Evolutionary conservation across 2,113 vertebrate genomes (phyloP).

Genomic region (Ancistrus triradiatus): DNA sequence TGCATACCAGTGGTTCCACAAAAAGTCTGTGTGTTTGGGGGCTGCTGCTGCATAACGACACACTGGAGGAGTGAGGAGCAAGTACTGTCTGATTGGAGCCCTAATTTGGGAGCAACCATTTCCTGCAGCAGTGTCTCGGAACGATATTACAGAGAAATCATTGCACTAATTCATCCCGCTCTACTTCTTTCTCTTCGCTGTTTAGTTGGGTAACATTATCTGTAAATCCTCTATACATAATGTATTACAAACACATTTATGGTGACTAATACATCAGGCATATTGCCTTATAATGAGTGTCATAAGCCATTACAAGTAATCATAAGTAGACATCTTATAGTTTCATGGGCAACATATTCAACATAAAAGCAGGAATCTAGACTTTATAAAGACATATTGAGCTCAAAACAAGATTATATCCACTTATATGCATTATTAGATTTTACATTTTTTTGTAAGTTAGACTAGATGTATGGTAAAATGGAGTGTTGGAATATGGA

Average conservation of each 20-base stretch:
- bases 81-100: slow-evolving; percentile 45
- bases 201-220: background rate
- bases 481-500: too few relatives aligned
- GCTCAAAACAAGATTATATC: background rate
- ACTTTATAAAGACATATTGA: slow-evolving; percentile 2
- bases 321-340: background rate
- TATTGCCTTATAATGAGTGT: background rate
- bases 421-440: too few relatives aligned
- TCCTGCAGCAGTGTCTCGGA: slow-evolving; percentile 61
- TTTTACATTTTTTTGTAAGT: too few relatives aligned
- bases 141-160: slow-evolving; percentile 64
- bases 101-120: slow-evolving; percentile 56
- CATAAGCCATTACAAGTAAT: background rate
- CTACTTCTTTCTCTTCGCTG: slow-evolving; percentile 55
- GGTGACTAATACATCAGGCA: background rate
- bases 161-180: slow-evolving; percentile 66
- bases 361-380: background rate
- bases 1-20: slow-evolving; percentile 34
- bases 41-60: slow-evolving; percentile 9
- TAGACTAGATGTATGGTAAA: too few relatives aligned
- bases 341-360: background rate
- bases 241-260: background rate
- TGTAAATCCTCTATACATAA: background rate
- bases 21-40: background rate
- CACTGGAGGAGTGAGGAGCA: slow-evolving; percentile 24